These are phyloP conservation scores for Protonemura montana DNA, from an alignment of 2,888 invertebrate genomes.

Conservation along the genomic window DNA sequence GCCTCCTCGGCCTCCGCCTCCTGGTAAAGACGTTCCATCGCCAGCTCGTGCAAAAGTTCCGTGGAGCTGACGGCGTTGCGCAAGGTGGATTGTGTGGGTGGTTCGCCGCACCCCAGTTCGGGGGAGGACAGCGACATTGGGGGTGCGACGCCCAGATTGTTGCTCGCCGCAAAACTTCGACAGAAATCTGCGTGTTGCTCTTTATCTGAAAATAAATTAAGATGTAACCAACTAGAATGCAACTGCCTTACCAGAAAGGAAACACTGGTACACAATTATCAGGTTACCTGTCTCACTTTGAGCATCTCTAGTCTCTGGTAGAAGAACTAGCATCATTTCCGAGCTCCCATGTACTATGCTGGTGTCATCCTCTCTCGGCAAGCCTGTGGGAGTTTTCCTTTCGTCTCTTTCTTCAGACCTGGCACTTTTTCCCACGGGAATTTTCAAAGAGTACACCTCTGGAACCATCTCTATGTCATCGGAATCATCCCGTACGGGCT, in stretches of 20 bases:
- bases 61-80: slow-evolving; percentile 82
- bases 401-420: slow-evolving; percentile 29
- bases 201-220: slow-evolving; percentile 24
- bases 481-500: background rate
- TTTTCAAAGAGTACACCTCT: slow-evolving; percentile 29
- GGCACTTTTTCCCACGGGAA: slow-evolving; percentile 21
- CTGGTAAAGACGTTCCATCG: slow-evolving; percentile 82
- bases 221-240: no score
- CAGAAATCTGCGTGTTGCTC: slow-evolving; percentile 27
- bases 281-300: slow-evolving; percentile 42
- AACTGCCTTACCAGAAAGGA: no score
- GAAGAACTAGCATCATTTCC: slow-evolving; percentile 81
- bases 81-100: slow-evolving; percentile 55
- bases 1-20: slow-evolving; percentile 79
- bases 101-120: slow-evolving; percentile 65
- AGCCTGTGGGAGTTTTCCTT: background rate
- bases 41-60: slow-evolving; percentile 81
- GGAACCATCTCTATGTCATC: slow-evolving; percentile 7
- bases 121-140: slow-evolving; percentile 84
- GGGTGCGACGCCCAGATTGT: slow-evolving; percentile 66
- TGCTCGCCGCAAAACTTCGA: slow-evolving; percentile 24
- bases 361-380: slow-evolving; percentile 52
- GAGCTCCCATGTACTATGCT: slow-evolving; percentile 71
- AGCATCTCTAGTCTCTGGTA: slow-evolving; percentile 51
- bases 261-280: no score